These are phyloP conservation scores for Pseudorhiza aurosa DNA, from an alignment of 30 jellyfish, hydroid and myxozoan genomes.

Conservation along the genomic window DNA sequence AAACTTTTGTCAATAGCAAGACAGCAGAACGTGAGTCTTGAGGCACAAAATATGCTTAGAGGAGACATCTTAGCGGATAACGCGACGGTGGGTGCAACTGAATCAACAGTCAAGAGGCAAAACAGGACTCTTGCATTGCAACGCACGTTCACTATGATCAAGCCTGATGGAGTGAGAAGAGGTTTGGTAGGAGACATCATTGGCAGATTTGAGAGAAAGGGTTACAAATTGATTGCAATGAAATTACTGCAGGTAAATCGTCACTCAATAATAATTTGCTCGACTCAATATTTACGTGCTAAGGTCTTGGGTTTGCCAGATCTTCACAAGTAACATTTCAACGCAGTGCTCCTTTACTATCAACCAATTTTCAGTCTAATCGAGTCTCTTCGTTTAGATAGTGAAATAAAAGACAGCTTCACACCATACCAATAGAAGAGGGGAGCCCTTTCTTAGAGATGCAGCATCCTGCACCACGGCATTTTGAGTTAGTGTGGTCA, in stretches of 20 bases:
- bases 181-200: conserved; percentile 79
- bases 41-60: background rate
- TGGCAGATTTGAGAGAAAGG: conserved; percentile 84
- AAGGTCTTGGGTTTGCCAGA: too few relatives aligned
- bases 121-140: background rate
- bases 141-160: conserved; percentile 78
- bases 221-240: conserved; percentile 79
- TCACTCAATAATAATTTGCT: too few relatives aligned
- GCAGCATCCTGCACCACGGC: too few relatives aligned
- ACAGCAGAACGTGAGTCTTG: background rate
- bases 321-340: too few relatives aligned
- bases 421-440: too few relatives aligned
- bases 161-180: conserved; percentile 84
- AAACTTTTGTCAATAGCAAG: background rate
- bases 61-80: background rate
- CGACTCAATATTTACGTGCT: too few relatives aligned
- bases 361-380: too few relatives aligned
- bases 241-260: conserved; percentile 63
- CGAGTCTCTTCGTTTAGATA: too few relatives aligned
- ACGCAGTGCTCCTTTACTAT: too few relatives aligned
- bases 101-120: conserved; percentile 3
- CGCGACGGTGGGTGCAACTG: background rate
- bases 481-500: too few relatives aligned
- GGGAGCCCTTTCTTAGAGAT: too few relatives aligned
- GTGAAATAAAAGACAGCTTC: too few relatives aligned